Conservation (phyloP, 2,113 vertebrate genomes). For the rabbit (Oryctolagus cuniculus) region mOryCun1.1 NC_091436.1:146299001-146299500, state of each 20-base stretch:
- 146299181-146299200: neutral
- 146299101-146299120: constrained; percentile 11
- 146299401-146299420: neutral
- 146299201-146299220: neutral
- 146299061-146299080: neutral
- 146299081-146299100: neutral
- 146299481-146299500: too few species aligned
- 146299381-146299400: neutral
- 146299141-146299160: neutral
- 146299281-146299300: neutral
- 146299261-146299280: neutral
- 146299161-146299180: neutral
- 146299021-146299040: neutral
- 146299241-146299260: neutral
- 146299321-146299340: neutral
- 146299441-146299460: constrained; percentile 7
- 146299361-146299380: neutral
- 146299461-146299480: neutral
- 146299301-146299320: neutral
- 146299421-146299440: neutral
- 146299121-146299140: neutral
- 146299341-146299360: neutral
- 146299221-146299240: neutral
- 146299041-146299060: neutral
- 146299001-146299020: neutral